Conservation (phyloP, 2,888 invertebrate genomes). For the Lasioglossum pauxillum region DNA sequence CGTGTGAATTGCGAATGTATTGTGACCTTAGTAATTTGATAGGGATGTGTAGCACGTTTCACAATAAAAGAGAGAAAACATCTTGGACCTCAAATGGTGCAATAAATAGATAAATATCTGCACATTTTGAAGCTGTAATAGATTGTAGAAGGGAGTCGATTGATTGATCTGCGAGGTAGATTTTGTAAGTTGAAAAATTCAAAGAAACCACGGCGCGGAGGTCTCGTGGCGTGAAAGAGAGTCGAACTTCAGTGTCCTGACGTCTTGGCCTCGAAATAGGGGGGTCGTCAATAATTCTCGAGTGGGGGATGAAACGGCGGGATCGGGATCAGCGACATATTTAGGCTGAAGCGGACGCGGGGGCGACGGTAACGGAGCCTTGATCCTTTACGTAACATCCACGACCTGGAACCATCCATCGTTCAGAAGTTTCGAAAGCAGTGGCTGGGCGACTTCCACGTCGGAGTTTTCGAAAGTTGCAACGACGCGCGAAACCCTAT, state of each 20-base stretch:
- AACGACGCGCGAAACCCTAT: slow-evolving; percentile 66
- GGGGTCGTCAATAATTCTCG: slow-evolving; percentile 33
- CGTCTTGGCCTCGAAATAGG: slow-evolving; percentile 35
- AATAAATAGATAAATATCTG: background rate
- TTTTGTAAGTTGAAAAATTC: slow-evolving; percentile 6
- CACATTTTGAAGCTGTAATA: background rate
- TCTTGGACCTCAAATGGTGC: background rate
- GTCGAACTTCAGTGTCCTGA: background rate
- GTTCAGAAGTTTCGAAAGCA: slow-evolving; percentile 69
- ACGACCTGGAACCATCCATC: slow-evolving; percentile 68
- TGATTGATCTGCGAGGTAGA: background rate
- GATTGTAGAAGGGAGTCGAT: background rate
- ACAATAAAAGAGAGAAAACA: background rate
- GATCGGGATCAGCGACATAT: slow-evolving; percentile 48
- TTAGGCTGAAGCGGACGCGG: slow-evolving; percentile 52
- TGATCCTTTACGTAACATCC: slow-evolving; percentile 69
- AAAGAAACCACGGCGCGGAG: background rate
- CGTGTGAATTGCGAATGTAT: background rate
- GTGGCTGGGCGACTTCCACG: slow-evolving; percentile 64
- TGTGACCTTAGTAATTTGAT: background rate
- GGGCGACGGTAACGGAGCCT: slow-evolving; percentile 35
- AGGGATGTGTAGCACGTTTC: background rate
- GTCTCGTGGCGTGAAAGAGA: background rate
- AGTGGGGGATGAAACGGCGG: background rate
- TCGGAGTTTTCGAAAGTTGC: slow-evolving; percentile 69